Percentiles rank a stretch among this genome's conserved stretches.
phyloP scores from a whole-genome alignment of 2,113 vertebrate species.

The Panthera uncia region DNA sequence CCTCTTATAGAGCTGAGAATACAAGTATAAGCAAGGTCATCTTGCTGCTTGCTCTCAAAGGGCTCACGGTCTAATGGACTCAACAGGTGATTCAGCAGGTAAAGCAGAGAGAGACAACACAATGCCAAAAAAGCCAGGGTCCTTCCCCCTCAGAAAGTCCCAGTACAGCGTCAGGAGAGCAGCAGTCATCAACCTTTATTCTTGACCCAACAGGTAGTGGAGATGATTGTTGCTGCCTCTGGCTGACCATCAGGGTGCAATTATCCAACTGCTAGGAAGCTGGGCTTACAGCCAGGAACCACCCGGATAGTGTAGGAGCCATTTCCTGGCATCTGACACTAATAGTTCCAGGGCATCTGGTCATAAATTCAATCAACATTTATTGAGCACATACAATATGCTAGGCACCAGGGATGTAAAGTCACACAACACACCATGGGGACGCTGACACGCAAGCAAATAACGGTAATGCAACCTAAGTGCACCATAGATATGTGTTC shows the following conservation, averaged over 20 bases:
- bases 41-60: neutral
- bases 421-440: neutral
- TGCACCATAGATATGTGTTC: neutral
- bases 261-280: conserved; percentile 25
- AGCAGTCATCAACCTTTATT: neutral
- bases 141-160: neutral
- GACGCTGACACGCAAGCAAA: neutral
- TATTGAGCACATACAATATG: conserved; percentile 23
- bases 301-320: neutral
- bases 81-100: neutral
- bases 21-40: neutral
- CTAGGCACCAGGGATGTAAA: neutral
- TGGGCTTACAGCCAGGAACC: conserved; percentile 46
- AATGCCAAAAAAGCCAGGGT: neutral
- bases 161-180: neutral
- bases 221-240: neutral
- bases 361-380: conserved; percentile 57
- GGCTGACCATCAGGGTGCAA: neutral
- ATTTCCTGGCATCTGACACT: conserved; percentile 47
- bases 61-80: neutral
- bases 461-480: neutral
- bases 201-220: neutral
- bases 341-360: conserved; percentile 49
- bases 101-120: neutral
- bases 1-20: neutral